phyloP scores from a whole-genome alignment of 2,113 vertebrate species.

The Camarhynchus parvulus region DNA sequence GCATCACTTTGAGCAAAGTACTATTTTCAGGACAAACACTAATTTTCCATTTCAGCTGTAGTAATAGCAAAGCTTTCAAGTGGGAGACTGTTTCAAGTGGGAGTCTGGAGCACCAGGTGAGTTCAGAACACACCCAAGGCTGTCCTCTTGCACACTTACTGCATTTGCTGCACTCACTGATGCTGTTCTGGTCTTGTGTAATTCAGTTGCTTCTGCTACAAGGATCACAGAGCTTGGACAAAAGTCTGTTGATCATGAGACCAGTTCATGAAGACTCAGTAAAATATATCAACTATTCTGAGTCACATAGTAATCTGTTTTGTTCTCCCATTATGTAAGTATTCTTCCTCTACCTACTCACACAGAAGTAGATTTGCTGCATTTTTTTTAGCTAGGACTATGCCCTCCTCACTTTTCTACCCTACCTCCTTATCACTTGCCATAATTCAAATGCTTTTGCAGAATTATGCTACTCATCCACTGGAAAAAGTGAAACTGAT shows the following conservation, averaged over 20 bases:
- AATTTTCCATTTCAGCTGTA: background rate
- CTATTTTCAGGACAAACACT: background rate
- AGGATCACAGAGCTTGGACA: background rate
- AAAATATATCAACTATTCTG: background rate
- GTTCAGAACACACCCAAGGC: background rate
- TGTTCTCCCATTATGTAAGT: background rate
- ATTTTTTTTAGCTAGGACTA: background rate
- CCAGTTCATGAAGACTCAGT: background rate
- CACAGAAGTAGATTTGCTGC: background rate
- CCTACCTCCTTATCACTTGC: background rate
- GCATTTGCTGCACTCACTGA: accelerated
- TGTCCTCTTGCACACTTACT: background rate
- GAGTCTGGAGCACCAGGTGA: background rate
- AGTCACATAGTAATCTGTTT: background rate
- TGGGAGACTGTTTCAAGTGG: background rate
- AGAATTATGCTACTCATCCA: background rate
- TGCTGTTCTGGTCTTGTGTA: background rate
- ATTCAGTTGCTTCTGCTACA: background rate
- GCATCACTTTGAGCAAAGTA: background rate
- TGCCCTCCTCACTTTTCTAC: background rate
- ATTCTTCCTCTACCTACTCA: background rate
- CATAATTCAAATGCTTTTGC: background rate
- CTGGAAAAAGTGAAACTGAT: background rate
- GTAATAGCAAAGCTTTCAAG: background rate
- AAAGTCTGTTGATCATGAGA: background rate